Conservation (phyloP, 2,888 invertebrate species). For the Hyles lineata region DNA sequence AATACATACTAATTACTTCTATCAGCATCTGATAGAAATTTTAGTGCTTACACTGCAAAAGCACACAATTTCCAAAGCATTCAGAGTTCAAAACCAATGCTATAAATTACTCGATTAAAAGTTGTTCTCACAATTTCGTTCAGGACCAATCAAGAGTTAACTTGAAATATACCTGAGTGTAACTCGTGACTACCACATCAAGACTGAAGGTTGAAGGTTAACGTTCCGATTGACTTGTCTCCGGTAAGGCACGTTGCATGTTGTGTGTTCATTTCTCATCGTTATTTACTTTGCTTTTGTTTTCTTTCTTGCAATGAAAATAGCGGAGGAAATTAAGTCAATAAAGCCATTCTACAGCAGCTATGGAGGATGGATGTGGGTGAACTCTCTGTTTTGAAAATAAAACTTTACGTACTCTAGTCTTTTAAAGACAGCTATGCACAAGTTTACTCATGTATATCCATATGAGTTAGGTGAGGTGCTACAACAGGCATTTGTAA, state of each 20-base stretch:
- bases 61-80: not conserved
- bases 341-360: not conserved
- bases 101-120: constrained; percentile 22
- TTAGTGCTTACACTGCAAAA: no score
- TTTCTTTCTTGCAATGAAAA: not conserved
- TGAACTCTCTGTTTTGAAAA: not conserved
- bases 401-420: no score
- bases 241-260: constrained; percentile 16
- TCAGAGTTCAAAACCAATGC: not conserved
- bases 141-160: constrained; percentile 26
- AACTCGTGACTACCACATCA: constrained; percentile 24
- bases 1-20: no score
- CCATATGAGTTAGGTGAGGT: no score
- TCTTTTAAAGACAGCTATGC: no score
- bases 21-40: not conserved
- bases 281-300: constrained; percentile 8
- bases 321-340: not conserved
- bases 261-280: constrained; percentile 23
- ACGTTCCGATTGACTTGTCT: constrained; percentile 28
- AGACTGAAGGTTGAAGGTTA: constrained; percentile 25
- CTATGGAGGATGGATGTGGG: not conserved
- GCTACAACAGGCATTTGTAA: no score
- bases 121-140: constrained; percentile 22
- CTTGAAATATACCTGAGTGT: constrained; percentile 22
- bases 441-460: no score